These are phyloP conservation scores for Argyresthia albistria DNA, from an alignment of 2,888 invertebrate species.

Conservation along the genomic window DNA sequence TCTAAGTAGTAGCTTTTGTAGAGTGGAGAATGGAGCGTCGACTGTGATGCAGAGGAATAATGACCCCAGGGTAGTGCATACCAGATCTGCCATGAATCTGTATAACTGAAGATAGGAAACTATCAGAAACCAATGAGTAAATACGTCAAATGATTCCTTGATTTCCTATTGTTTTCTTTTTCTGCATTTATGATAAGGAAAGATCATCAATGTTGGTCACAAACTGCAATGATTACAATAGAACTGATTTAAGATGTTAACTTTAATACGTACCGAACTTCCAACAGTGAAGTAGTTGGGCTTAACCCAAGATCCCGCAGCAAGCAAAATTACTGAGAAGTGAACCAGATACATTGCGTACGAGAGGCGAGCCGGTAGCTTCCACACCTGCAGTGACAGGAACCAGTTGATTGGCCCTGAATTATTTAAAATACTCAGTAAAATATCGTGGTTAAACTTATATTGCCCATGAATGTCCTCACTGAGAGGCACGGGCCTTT, in stretches of 20 bases:
- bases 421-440: not conserved
- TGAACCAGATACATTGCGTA: constrained; percentile 71
- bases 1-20: constrained; percentile 34
- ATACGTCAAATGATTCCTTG: too few species aligned
- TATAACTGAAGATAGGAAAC: constrained; percentile 26
- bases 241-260: not conserved
- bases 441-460: too few species aligned
- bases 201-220: too few species aligned
- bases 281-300: constrained; percentile 31
- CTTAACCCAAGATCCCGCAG: constrained; percentile 33
- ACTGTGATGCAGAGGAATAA: constrained; percentile 34
- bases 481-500: too few species aligned
- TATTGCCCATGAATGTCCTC: too few species aligned
- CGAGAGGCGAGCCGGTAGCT: constrained; percentile 63
- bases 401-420: constrained; percentile 66
- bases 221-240: too few species aligned
- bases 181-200: too few species aligned
- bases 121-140: not conserved
- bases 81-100: constrained; percentile 28
- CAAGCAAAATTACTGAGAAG: constrained; percentile 37
- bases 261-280: constrained; percentile 28
- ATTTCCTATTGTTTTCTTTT: too few species aligned
- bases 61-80: constrained; percentile 25
- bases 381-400: constrained; percentile 58
- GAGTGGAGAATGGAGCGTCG: constrained; percentile 42